A percentile compares a stretch with the other conserved stretches of the same genome.
Conservation (phyloP, 2,888 invertebrate genomes). For the Thecophora atra region DNA sequence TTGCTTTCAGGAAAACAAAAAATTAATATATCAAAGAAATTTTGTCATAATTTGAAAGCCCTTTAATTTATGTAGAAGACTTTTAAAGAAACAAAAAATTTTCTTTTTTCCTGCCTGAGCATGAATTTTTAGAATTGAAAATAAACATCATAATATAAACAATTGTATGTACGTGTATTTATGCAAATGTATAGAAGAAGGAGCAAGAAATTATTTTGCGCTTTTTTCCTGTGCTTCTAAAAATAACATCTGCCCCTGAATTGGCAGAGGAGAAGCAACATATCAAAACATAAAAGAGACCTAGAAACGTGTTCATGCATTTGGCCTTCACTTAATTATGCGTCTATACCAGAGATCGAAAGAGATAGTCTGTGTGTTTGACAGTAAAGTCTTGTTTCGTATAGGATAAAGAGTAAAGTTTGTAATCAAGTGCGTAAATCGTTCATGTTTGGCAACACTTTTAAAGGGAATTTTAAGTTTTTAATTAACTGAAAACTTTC, state of each 20-base stretch:
- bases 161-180: too few species aligned
- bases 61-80: too few species aligned
- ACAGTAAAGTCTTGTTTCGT: not conserved
- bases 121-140: too few species aligned
- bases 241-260: conserved; percentile 39
- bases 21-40: too few species aligned
- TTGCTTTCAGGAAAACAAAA: too few species aligned
- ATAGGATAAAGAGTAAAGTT: conserved; percentile 1
- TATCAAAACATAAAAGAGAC: conserved; percentile 42
- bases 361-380: not conserved
- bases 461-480: not conserved
- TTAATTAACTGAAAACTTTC: too few species aligned
- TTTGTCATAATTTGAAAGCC: too few species aligned
- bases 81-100: too few species aligned
- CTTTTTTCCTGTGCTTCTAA: conserved; percentile 15
- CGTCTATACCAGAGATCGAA: conserved; percentile 6
- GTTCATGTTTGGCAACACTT: not conserved
- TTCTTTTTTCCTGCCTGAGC: too few species aligned
- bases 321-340: conserved; percentile 53
- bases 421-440: too few species aligned
- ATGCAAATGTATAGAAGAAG: too few species aligned
- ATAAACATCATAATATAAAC: too few species aligned
- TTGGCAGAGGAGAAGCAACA: conserved; percentile 15
- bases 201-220: not conserved
- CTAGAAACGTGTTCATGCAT: conserved; percentile 51